Base-by-base conservation (phyloP, 2,888 invertebrate species). In the Drosophila pseudotakahashii region DNA sequence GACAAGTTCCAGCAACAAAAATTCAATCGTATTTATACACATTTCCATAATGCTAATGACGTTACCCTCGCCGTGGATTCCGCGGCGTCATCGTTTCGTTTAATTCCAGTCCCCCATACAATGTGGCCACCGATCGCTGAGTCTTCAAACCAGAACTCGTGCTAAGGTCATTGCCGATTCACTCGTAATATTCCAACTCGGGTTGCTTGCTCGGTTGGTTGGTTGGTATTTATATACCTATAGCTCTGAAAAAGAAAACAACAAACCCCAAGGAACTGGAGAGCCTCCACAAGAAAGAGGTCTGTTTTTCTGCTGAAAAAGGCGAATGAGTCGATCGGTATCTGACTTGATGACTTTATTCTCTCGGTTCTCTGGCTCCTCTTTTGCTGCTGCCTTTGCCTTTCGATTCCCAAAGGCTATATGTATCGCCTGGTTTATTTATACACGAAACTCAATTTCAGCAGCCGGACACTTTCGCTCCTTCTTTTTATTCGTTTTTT, bases 41-140 rank as follows among this genome's bases (percentile, higher is more conserved):
- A 79, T 87, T 77, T 68, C 71, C 79, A 88, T 82, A 68, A 82
- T 82, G 73, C 79, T 75, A 88, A 88, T 77, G 77, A 74, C 73
- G 67, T 59, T 34, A 45, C 26, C 42, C 59, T 48, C 52, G 45
- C 53, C 48, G 47, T 42, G n/a, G 37, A 30, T 60, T 60, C 30
- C 44, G 47, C 71, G 52, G 39, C 69, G 70, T 71, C 70, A 71
- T 73, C 66, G 41, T 57, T 73, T 69, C 57, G 55, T 44, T 67
- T 68, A 68, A 68, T 67, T 42, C 37, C 50, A 50, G 13, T 32
- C 30, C 19, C 19, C 6, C 19, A 16, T 32, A 23, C 41, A 44
- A 44, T 16, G 16, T 32, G 48, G 16, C 14, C 32, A 13, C 36
- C 44, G 10, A 37, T 44, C 14, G 32, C 61, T 6, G 30, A n/a